Percentiles rank a stretch among this genome's conserved stretches.
phyloP scores from a whole-genome alignment of 1,140 invertebrate species.

The Drosophila melanica region DNA sequence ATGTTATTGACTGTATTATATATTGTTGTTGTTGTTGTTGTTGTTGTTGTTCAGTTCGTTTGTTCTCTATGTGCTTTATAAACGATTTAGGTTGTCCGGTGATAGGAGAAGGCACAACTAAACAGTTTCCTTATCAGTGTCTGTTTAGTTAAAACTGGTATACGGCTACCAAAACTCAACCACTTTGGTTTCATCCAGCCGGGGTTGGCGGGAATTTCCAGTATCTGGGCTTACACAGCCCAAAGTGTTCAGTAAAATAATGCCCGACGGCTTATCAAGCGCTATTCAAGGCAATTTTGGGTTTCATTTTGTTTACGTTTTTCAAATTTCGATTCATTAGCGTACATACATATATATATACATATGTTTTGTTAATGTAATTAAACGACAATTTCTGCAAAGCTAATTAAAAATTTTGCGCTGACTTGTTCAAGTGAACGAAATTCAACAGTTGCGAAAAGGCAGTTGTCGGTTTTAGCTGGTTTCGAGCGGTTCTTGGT shows the following conservation, averaged over 20 bases:
- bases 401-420: slow-evolving; percentile 41
- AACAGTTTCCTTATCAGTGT: slow-evolving; percentile 55
- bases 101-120: slow-evolving; percentile 41
- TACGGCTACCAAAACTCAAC: slow-evolving; percentile 67
- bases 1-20: slow-evolving; percentile 5
- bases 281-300: slow-evolving; percentile 44
- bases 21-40: neutral
- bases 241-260: neutral
- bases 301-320: slow-evolving; percentile 10
- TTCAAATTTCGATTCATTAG: neutral
- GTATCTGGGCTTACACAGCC: slow-evolving; percentile 7
- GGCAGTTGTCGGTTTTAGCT: slow-evolving; percentile 45
- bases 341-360: neutral
- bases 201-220: neutral
- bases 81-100: slow-evolving; percentile 40
- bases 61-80: neutral
- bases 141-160: slow-evolving; percentile 71
- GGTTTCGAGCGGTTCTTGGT: slow-evolving; percentile 47
- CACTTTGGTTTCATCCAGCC: slow-evolving; percentile 63
- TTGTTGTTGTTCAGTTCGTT: neutral
- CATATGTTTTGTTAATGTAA: neutral
- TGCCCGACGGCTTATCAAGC: slow-evolving; percentile 43
- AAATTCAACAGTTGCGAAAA: neutral
- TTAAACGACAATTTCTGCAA: slow-evolving; percentile 36
- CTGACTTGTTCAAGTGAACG: neutral